Evolutionary conservation across 1,140 invertebrate species (phyloP).

Genomic region (Rhopalosiphum maidis): DNA sequence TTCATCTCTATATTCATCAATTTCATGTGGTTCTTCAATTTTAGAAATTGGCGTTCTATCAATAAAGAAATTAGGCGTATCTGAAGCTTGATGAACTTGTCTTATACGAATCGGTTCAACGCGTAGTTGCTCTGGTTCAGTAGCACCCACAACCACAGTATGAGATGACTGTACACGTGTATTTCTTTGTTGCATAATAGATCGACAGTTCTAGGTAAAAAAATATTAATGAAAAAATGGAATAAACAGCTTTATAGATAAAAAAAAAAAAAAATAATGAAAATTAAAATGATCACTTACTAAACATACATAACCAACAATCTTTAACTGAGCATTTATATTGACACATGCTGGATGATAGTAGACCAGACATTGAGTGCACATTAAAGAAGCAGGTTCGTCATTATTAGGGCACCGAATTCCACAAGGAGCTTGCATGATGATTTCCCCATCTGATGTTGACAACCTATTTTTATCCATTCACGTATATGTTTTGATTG

Average conservation of each 20-base stretch:
- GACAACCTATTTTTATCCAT: slow-evolving; percentile 56
- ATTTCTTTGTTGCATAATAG: slow-evolving; percentile 30
- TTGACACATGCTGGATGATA: slow-evolving; percentile 55
- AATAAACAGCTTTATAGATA: neutral
- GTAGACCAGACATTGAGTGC: slow-evolving; percentile 48
- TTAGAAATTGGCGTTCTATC: slow-evolving; percentile 41
- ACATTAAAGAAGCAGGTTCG: slow-evolving; percentile 50
- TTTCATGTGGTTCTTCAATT: slow-evolving; percentile 4
- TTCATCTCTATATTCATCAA: neutral
- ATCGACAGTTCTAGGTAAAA: slow-evolving; percentile 45
- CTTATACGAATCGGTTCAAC: slow-evolving; percentile 53
- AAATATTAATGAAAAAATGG: neutral
- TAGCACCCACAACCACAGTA: slow-evolving; percentile 24
- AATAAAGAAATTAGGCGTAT: slow-evolving; percentile 43
- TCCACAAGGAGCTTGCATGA: slow-evolving; percentile 49
- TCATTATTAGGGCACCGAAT: slow-evolving; percentile 40
- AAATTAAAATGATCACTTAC: neutral
- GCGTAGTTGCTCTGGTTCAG: slow-evolving; percentile 44
- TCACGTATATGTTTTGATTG: slow-evolving; percentile 55
- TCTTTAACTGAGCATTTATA: slow-evolving; percentile 54
- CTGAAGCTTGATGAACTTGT: slow-evolving; percentile 39
- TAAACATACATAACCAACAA: slow-evolving; percentile 51
- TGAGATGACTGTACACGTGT: slow-evolving; percentile 24
- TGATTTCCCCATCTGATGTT: slow-evolving; percentile 53
- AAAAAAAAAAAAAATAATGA: neutral